Conservation (phyloP, 2,888 invertebrate genomes). For the Leptopilina drosophilae region DNA sequence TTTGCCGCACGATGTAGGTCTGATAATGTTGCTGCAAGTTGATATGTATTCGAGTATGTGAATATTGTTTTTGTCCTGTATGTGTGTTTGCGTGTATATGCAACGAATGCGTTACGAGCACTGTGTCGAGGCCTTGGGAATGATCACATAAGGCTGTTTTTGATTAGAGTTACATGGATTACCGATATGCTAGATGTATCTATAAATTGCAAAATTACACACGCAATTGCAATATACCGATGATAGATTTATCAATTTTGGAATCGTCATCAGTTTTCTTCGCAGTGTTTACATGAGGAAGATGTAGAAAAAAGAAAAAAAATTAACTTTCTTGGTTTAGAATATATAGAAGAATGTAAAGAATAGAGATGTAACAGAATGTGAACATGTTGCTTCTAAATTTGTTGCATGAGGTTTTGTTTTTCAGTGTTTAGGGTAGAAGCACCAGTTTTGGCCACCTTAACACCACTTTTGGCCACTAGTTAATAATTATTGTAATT, state of each 20-base stretch:
- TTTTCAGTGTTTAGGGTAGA: too few species aligned
- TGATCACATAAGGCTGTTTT: slow-evolving; percentile 34
- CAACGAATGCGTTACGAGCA: not conserved
- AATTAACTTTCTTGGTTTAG: too few species aligned
- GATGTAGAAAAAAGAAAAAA: too few species aligned
- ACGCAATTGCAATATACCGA: not conserved
- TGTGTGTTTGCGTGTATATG: not conserved
- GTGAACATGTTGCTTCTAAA: too few species aligned
- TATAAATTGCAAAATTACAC: slow-evolving; percentile 7
- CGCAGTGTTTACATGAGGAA: too few species aligned
- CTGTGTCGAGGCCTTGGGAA: slow-evolving; percentile 35
- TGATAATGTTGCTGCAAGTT: slow-evolving; percentile 20
- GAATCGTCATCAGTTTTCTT: not conserved
- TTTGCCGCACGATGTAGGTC: slow-evolving; percentile 1
- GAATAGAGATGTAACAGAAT: too few species aligned
- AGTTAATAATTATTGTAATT: too few species aligned
- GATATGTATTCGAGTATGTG: not conserved
- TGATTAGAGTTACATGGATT: slow-evolving; percentile 17
- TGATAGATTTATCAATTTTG: not conserved
- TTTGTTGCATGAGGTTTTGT: too few species aligned
- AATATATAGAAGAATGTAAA: too few species aligned
- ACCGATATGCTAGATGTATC: slow-evolving; percentile 14
- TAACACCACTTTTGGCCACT: too few species aligned
- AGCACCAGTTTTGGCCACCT: too few species aligned
- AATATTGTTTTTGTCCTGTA: too few species aligned